Conservation (phyloP, 2,888 invertebrate species). For the Drosophila cyrtoloma region DNA sequence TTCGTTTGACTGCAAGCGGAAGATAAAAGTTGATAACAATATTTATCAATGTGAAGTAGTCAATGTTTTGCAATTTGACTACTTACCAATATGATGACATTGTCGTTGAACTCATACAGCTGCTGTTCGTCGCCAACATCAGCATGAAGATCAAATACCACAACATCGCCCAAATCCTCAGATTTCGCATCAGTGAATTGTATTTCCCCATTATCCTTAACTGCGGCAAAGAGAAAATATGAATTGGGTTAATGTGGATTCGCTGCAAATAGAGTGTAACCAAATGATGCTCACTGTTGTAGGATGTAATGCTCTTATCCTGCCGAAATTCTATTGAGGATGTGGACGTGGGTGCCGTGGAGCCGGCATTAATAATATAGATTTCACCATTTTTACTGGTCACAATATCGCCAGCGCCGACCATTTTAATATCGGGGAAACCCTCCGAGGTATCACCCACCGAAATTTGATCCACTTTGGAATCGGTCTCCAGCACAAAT, state of each 20-base stretch:
- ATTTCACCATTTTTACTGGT: conserved; percentile 57
- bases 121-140: conserved; percentile 60
- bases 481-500: conserved; percentile 17
- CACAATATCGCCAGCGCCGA: conserved; percentile 44
- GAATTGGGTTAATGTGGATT: neutral
- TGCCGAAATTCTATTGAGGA: conserved; percentile 41
- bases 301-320: conserved; percentile 65
- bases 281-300: conserved; percentile 59
- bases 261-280: neutral
- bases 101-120: conserved; percentile 82
- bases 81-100: conserved; percentile 85
- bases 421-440: conserved; percentile 47
- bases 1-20: conserved; percentile 47
- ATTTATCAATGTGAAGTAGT: neutral
- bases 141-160: conserved; percentile 66
- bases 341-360: conserved; percentile 16
- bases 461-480: conserved; percentile 27
- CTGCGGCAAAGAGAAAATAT: conserved; percentile 42
- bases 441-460: conserved; percentile 7
- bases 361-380: conserved; percentile 63
- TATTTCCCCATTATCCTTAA: conserved; percentile 81
- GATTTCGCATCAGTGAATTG: conserved; percentile 69
- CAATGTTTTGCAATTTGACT: neutral
- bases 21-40: neutral
- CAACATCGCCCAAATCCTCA: conserved; percentile 64